Conservation (phyloP, 2,797 vertebrate genomes). For the Oceanodroma leucorhoa region DNA sequence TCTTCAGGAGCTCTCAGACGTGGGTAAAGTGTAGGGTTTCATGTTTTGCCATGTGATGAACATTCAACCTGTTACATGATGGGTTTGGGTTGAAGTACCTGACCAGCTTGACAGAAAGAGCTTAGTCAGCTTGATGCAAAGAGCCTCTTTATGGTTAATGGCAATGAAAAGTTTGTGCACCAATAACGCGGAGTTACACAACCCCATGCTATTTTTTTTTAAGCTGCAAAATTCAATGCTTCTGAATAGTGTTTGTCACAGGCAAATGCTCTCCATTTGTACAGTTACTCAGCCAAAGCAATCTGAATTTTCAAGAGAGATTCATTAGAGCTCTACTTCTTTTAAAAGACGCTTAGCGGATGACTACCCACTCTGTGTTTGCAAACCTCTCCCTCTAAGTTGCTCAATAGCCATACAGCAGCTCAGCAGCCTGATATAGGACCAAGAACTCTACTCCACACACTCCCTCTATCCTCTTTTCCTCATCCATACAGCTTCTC, state of each 20-base stretch:
- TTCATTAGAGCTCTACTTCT: background rate
- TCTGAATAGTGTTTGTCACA: background rate
- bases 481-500: background rate
- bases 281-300: background rate
- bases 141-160: background rate
- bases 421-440: fast-evolving
- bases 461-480: background rate
- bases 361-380: background rate
- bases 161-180: background rate
- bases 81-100: background rate
- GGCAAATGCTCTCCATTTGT: background rate
- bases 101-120: background rate
- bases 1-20: background rate
- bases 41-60: background rate
- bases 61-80: background rate
- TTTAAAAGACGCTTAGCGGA: background rate
- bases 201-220: background rate
- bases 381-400: background rate
- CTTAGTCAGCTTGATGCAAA: background rate
- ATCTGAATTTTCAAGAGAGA: background rate
- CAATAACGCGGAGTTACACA: background rate
- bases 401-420: fast-evolving
- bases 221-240: background rate
- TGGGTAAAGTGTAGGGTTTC: background rate
- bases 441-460: background rate